Percentiles rank a stretch among this genome's conserved stretches.
Evolutionary conservation across 1,140 invertebrate species (phyloP).

Genomic region (Aphaenogaster ashmeadi): DNA sequence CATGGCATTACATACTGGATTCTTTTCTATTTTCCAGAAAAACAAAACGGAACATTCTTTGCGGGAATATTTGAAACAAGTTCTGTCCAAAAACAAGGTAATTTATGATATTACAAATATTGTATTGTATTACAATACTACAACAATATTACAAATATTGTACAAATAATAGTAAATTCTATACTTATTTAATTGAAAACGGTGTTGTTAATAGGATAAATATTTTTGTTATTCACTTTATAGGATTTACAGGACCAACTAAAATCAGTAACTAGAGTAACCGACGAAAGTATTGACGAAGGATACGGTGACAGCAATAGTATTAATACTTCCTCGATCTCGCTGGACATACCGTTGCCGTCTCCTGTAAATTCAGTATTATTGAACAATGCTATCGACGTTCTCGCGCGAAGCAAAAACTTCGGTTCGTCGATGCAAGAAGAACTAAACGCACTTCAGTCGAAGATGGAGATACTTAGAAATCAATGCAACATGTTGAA

Average conservation of each 20-base stretch:
- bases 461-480: slow-evolving; percentile 75
- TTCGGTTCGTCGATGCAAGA: slow-evolving; percentile 79
- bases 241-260: slow-evolving; percentile 78
- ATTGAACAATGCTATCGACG: slow-evolving; percentile 75
- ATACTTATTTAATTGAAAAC: background rate
- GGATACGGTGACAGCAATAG: slow-evolving; percentile 80
- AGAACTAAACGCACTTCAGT: slow-evolving; percentile 78
- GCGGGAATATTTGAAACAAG: slow-evolving; percentile 72
- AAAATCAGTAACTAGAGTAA: slow-evolving; percentile 70
- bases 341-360: slow-evolving; percentile 77
- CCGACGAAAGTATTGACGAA: slow-evolving; percentile 82
- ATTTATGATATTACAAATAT: background rate
- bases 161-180: background rate
- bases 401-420: slow-evolving; percentile 79
- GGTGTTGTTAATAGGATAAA: background rate
- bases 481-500: slow-evolving; percentile 47
- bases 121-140: too few species aligned
- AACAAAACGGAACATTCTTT: slow-evolving; percentile 72
- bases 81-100: slow-evolving; percentile 78
- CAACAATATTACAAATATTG: background rate
- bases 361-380: slow-evolving; percentile 79
- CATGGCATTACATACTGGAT: background rate
- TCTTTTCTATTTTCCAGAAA: slow-evolving; percentile 71
- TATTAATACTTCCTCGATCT: slow-evolving; percentile 48
- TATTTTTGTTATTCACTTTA: slow-evolving; percentile 28